Base-by-base conservation (phyloP, 2,113 vertebrate species). In the Nothocercus nigrocapillus region DNA sequence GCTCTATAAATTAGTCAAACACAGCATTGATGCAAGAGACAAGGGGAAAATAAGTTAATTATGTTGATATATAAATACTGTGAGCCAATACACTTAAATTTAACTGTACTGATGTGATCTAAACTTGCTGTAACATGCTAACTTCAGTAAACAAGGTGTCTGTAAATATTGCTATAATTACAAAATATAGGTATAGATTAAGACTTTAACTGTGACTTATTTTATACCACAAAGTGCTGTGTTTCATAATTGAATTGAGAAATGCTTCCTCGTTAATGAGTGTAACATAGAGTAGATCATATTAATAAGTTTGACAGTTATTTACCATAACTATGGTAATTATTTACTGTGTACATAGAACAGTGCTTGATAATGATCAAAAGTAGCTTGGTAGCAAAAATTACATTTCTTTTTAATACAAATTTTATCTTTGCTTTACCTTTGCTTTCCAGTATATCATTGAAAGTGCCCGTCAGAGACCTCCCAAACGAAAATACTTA, bases 401-500 rank as follows among this genome's bases (percentile, higher is more conserved):
- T 63, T 59, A 40, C 25, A 36, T 85, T 80, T 72, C 32, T 83
- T 88, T 63, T 12, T 92, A 74, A 90, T 51, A 21, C 12, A 4
- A 10, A 11, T 78, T 12, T 17, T 78, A 5, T 2, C 10, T 49
- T 88, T 82, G 2, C 1, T 66, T 88, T 87, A 11, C 34, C 19
- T 63, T 32, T 79, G 72, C 97, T 69, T 97, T 97, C 66, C 85
- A 99, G 99, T 99, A 99, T 97, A 98, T 99, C 88, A 99, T 99
- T 91, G 99, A 99, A 98, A 99, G 99, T 98, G 99, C 99, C 96
- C 98, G 98, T 91, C 99, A 99, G 93, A 98, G 98, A 96, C 99
- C 99, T 93, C 98, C 98, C 89, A 99, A 99, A 98, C 98, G 98
- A 96, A 99, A 99, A 97, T 97, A 98, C 88, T 98, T 99, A 79